Conservation (phyloP, 2,797 vertebrate genomes). For the Trematocara caparti region DNA sequence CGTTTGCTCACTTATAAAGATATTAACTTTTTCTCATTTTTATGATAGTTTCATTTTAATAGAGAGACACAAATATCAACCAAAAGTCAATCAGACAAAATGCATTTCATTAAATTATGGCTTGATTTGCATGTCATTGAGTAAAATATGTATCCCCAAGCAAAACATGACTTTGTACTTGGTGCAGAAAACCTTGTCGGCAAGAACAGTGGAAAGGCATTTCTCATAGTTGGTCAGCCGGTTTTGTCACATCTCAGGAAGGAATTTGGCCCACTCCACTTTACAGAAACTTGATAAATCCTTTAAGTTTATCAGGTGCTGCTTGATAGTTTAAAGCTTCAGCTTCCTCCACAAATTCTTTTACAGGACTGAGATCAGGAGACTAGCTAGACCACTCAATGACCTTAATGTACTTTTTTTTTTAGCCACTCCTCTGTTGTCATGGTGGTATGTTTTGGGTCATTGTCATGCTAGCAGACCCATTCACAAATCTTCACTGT, state of each 20-base stretch:
- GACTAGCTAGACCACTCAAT: background rate
- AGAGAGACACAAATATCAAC: background rate
- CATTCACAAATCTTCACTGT: background rate
- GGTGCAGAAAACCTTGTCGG: background rate
- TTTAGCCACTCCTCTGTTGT: background rate
- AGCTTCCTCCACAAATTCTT: background rate
- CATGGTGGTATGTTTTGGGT: background rate
- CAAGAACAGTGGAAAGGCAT: background rate
- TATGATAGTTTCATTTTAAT: background rate
- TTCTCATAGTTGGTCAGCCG: background rate
- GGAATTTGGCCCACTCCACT: background rate
- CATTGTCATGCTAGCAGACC: background rate
- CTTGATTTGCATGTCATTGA: background rate
- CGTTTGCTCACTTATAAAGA: background rate
- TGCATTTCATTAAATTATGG: background rate
- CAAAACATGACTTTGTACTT: background rate
- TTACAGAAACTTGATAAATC: background rate
- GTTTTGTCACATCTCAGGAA: background rate
- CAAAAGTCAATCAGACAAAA: background rate
- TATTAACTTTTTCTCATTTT: background rate
- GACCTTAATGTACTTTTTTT: background rate
- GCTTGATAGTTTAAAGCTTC: background rate
- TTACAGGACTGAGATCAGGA: background rate
- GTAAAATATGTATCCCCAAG: background rate
- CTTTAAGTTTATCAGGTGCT: background rate